Base-by-base conservation (phyloP, 2,797 vertebrate genomes). In the Sebastes elongatus region DNA sequence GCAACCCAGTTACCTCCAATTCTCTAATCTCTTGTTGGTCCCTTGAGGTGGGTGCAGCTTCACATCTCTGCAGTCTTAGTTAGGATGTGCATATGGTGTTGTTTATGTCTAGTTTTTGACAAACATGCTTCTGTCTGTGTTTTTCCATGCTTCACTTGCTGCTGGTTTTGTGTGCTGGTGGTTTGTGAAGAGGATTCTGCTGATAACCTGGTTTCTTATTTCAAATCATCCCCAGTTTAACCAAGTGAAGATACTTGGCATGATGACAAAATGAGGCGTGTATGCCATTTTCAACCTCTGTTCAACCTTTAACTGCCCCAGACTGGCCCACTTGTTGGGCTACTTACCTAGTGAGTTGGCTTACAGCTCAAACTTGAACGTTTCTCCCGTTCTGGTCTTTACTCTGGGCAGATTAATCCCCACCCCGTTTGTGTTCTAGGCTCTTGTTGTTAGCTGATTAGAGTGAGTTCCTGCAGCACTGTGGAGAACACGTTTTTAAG, bases 371-470 rank as follows among this genome's bases (percentile, higher is more conserved):
- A 68, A 60, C 30, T 25, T 4, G 49, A 74, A 60, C 65, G 14
- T 76, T 76, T 78, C 59, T 64, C 9, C 2, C 5, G 1, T 56
- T 66, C 3, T 38, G n/a, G 6, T 57, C 74, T 88, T 86, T 80
- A 76, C 74, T 89, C 76, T 82, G 8, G 1, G 30, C 53, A 65
- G 76, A 84, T 79, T 86, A 80, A 76, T 78, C 49, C 16, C 65
- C 42, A 85, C 64, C 78, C 56, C 6, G 2, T 65, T 83, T 74
- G 78, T 62, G 56, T 74, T 59, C 25, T 30, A 14, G 65, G 56
- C 53, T 75, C 82, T 70, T 67, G 33, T 72, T 72, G 53, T 83
- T 76, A 78, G 68, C 77, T 75, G 82, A 89, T 92, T 88, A 88
- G 83, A 8, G 64, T 3, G 46, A 67, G 57, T 49, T 77, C 67